Evolutionary conservation across 2,113 vertebrate species (phyloP).

Genomic region (Eonycteris spelaea): DNA sequence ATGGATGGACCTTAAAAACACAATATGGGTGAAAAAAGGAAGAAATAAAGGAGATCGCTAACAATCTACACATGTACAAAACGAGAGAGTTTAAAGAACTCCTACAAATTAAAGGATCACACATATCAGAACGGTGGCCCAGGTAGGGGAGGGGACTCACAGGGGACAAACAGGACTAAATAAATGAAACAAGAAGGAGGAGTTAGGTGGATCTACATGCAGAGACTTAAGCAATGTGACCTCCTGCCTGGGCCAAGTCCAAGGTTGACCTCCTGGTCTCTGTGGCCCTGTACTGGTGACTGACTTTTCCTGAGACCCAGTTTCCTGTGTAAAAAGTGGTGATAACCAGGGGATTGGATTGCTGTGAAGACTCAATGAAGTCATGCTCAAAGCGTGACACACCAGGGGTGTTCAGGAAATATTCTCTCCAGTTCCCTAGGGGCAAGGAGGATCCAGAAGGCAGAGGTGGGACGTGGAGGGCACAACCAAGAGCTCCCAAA

Average conservation of each 20-base stretch:
- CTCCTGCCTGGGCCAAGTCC: background rate
- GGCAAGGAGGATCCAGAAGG: background rate
- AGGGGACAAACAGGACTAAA: background rate
- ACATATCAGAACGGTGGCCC: background rate
- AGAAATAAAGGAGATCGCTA: background rate
- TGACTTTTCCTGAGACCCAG: background rate
- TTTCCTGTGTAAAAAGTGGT: background rate
- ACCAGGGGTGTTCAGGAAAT: background rate
- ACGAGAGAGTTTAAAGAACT: background rate
- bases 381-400: background rate
- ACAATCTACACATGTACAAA: background rate
- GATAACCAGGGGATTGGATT: fast-evolving
- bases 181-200: background rate
- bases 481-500: background rate
- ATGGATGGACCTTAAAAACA: background rate
- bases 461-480: fast-evolving
- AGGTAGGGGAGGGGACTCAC: background rate
- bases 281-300: background rate
- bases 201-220: fast-evolving
- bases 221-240: background rate
- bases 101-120: background rate
- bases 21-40: background rate
- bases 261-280: background rate
- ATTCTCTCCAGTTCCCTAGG: background rate
- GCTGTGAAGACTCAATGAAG: background rate